Base-by-base conservation (phyloP, 1,140 invertebrate species). In the Notospermus geniculatus region DNA sequence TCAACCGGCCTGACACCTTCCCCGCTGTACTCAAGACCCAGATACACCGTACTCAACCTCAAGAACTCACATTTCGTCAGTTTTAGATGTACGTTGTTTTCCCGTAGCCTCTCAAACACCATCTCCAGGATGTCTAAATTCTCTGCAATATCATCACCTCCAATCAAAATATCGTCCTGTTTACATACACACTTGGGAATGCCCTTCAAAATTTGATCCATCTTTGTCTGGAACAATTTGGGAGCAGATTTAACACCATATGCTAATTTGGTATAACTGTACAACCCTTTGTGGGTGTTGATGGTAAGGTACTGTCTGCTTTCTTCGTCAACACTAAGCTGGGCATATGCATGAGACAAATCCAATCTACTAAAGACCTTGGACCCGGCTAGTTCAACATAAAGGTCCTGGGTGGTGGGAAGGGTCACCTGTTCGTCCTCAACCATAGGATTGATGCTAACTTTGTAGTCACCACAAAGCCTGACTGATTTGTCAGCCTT, bases 391-490 rank as follows among this genome's bases (percentile, higher is more conserved):
- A 57, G 9, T 43, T 1, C n/a, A 22, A 19, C 36, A 9, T 7
- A 57, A 1, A 52, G 22, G n/a, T 57, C 29, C 2, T 41, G n/a
- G 22, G 4, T 32, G 9, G 50, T 53, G 50, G 50, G 50, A 13
- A 43, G 19, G 11, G 39, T 11, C 11, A 13, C 11, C 39, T 11
- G 39, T 13, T 43, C 19, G 39, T 43, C 39, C 19, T 43, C 39
- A 9, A 74, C 50, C 2, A 23, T 30, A 11, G 60, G 55, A 57
- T 74, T 75, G 2, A 73, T 29, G 1, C 65, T 69, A 15, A 67
- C 55, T 52, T 70, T 84, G 71, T 82, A 72, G 55, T 72, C 67
- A 27, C 65, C 64, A 60, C 67, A 74, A 2, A 72, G 67, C 29
- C 66, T 19, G 19, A 71, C 59, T 7, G 7, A 30, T 17, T 67